Evolutionary conservation across 1,140 invertebrate species (phyloP).

Genomic region (Brachionus plicatilis): DNA sequence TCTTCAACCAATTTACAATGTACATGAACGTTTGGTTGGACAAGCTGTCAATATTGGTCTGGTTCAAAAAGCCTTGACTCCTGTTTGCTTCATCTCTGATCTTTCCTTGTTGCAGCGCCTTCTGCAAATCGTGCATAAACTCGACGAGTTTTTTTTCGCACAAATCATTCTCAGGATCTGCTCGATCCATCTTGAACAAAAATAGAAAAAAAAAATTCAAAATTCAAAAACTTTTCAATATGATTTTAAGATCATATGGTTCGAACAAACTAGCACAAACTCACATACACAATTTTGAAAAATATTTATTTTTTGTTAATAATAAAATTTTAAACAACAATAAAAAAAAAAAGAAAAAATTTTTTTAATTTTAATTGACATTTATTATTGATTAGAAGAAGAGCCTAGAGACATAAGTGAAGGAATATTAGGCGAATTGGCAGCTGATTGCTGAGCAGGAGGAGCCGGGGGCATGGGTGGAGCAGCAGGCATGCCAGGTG

Average conservation of each 20-base stretch:
- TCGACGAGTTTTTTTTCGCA: neutral
- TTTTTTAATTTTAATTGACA: neutral
- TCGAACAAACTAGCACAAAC: neutral
- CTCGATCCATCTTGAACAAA: neutral
- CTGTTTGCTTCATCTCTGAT: neutral
- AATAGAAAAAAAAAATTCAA: neutral
- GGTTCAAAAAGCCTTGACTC: neutral
- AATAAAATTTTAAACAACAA: neutral
- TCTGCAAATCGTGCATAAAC: conserved; percentile 11
- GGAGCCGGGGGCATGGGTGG: neutral
- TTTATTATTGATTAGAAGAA: neutral
- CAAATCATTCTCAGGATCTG: neutral
- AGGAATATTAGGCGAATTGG: neutral
- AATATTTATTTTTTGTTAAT: neutral
- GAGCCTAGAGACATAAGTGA: neutral
- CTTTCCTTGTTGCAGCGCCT: neutral
- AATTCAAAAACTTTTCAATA: neutral
- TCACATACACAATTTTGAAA: neutral
- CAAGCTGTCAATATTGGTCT: neutral
- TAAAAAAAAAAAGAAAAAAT: neutral
- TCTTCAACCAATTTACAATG: conserved; percentile 15
- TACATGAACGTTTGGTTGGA: conserved; percentile 13
- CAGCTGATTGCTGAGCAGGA: neutral
- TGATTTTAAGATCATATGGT: conserved; percentile 16
- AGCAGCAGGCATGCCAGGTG: neutral